Evolutionary conservation across 2,797 vertebrate species (phyloP).

Genomic region (Pseudochaenichthys georgianus): DNA sequence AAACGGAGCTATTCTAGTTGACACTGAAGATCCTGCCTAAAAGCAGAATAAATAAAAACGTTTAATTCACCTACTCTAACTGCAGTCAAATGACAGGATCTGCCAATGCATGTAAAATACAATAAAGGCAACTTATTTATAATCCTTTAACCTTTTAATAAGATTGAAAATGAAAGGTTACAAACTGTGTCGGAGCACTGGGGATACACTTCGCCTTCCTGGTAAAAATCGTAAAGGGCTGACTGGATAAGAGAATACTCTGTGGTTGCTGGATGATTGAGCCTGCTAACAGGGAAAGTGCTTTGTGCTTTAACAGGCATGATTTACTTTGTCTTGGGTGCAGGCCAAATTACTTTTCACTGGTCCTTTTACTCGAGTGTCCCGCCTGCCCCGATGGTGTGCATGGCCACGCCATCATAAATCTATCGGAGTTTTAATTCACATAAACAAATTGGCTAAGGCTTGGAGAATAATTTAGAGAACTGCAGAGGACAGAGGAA

Average conservation of each 20-base stretch:
- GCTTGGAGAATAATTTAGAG: conserved; percentile 60
- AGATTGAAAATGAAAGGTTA: conserved; percentile 28
- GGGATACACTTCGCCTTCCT: conserved; percentile 9
- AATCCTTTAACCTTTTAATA: conserved; percentile 17
- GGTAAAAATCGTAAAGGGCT: conserved; percentile 23
- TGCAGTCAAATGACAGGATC: not conserved
- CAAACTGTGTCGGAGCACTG: conserved; percentile 10
- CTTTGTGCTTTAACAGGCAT: conserved; percentile 41
- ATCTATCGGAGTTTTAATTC: conserved; percentile 68
- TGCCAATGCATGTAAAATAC: not conserved
- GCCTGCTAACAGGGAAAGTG: conserved; percentile 55
- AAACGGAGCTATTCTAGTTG: conserved; percentile 8
- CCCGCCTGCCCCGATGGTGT: conserved; percentile 36
- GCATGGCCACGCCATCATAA: conserved; percentile 59
- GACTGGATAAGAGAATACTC: conserved; percentile 4
- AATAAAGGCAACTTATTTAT: conserved; percentile 3
- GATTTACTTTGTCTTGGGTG: conserved; percentile 70
- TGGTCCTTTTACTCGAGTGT: conserved; percentile 53
- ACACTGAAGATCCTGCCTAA: not conserved
- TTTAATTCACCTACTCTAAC: not conserved
- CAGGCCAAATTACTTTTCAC: conserved; percentile 69
- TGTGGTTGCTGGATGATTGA: conserved; percentile 35
- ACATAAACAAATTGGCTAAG: conserved; percentile 72
- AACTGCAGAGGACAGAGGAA: conserved; percentile 40
- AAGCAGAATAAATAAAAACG: conserved; percentile 5